phyloP scores from a whole-genome alignment of 2,797 vertebrate species.

The Gadopsis marmoratus region DNA sequence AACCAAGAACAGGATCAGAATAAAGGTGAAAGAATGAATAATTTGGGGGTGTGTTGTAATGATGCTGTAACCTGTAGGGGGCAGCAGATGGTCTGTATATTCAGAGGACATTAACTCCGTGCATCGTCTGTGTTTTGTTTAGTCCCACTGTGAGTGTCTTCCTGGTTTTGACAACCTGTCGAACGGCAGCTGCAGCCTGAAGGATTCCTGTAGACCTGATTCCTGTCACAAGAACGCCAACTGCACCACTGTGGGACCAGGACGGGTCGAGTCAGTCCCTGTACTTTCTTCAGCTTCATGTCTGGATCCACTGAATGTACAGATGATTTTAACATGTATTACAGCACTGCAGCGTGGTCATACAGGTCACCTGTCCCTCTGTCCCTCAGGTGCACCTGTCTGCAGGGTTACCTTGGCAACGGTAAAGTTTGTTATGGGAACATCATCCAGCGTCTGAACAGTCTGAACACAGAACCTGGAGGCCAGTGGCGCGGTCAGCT shows the following conservation, averaged over 20 bases:
- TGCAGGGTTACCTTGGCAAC: conserved; percentile 86
- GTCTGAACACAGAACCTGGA: conserved; percentile 86
- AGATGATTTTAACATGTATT: background rate
- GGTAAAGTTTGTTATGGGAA: conserved; percentile 91
- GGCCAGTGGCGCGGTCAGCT: conserved; percentile 90
- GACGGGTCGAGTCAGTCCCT: conserved; percentile 86
- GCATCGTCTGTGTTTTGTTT: conserved; percentile 23
- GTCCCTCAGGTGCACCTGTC: conserved; percentile 88
- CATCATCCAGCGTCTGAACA: conserved; percentile 89
- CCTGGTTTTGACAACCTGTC: conserved; percentile 84
- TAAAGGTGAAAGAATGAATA: background rate
- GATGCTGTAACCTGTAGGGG: background rate
- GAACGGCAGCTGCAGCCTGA: conserved; percentile 85
- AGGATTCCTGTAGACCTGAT: conserved; percentile 84
- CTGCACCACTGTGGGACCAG: conserved; percentile 85
- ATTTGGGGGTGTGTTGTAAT: background rate
- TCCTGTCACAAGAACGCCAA: conserved; percentile 89
- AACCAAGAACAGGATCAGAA: background rate
- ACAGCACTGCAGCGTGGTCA: background rate
- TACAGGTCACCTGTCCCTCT: background rate
- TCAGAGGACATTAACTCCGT: background rate
- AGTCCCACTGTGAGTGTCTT: conserved; percentile 95
- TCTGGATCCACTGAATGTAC: background rate
- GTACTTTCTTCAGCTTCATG: background rate
- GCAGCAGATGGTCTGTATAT: no score